phyloP scores from a whole-genome alignment of 2,888 invertebrate species.

The Desoria tigrina region DNA sequence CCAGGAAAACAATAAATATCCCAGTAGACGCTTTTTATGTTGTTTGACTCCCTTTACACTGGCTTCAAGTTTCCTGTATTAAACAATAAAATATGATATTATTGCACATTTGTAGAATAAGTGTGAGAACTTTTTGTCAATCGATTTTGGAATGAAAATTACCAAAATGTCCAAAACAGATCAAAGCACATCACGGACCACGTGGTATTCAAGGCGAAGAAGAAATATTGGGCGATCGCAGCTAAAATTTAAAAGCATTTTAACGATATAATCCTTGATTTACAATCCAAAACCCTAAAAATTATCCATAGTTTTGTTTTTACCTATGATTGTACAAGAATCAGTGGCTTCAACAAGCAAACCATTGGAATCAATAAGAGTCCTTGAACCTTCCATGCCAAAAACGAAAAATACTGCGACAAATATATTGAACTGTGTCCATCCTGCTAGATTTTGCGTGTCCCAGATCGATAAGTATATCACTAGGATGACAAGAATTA shows the following conservation, averaged over 20 bases:
- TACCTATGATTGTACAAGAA: constrained; percentile 40
- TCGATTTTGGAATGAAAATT: too few relatives aligned
- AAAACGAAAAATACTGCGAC: constrained; percentile 40
- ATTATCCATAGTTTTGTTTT: neutral
- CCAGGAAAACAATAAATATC: constrained; percentile 36
- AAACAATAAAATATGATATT: neutral
- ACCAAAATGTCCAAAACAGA: constrained; percentile 47
- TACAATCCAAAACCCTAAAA: neutral
- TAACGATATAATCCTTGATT: neutral
- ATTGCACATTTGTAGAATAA: too few relatives aligned
- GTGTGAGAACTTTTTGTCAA: too few relatives aligned
- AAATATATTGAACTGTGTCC: constrained; percentile 44
- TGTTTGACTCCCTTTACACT: constrained; percentile 30
- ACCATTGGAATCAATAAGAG: constrained; percentile 30
- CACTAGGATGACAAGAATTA: constrained; percentile 31
- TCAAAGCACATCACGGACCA: constrained; percentile 46
- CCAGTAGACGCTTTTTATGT: constrained; percentile 21
- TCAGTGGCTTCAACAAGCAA: constrained; percentile 26
- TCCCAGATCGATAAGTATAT: constrained; percentile 41
- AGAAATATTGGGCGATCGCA: constrained; percentile 44
- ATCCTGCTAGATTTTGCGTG: constrained; percentile 42
- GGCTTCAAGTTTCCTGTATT: constrained; percentile 40
- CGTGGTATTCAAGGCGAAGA: constrained; percentile 42
- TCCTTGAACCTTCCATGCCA: constrained; percentile 42
- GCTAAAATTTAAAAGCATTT: constrained; percentile 18